Conservation (phyloP, 2,888 invertebrate species). For the Acronicta leporina region DNA sequence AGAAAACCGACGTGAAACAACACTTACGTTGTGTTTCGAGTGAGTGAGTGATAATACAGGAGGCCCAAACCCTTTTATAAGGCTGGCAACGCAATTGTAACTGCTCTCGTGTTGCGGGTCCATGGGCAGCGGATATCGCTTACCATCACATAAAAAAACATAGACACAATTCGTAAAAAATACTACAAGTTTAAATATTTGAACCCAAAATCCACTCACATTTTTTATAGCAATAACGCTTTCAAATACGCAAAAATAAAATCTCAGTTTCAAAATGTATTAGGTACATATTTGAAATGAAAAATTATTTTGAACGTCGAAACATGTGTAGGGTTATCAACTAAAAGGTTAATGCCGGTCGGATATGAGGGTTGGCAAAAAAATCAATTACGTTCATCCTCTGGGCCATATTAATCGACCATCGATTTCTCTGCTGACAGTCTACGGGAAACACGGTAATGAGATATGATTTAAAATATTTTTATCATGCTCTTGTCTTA, state of each 20-base stretch:
- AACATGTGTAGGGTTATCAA: conserved; percentile 47
- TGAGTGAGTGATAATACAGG: no score
- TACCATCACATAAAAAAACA: no score
- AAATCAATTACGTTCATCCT: conserved; percentile 65
- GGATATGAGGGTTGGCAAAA: conserved; percentile 54
- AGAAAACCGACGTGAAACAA: no score
- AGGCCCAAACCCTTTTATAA: no score
- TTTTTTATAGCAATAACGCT: conserved; percentile 23
- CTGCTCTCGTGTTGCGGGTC: no score
- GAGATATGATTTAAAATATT: conserved; percentile 57
- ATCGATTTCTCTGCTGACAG: conserved; percentile 59
- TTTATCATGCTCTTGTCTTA: conserved; percentile 41
- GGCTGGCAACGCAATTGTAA: no score
- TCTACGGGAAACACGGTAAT: conserved; percentile 47
- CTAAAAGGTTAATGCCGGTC: conserved; percentile 49
- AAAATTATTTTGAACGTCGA: conserved; percentile 42
- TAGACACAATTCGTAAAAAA: no score
- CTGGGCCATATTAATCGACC: conserved; percentile 60
- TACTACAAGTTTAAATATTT: conserved; percentile 2
- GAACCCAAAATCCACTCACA: conserved; percentile 12
- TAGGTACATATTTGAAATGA: conserved; percentile 41
- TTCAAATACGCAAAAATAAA: conserved; percentile 26
- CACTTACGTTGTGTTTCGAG: no score
- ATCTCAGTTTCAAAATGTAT: conserved; percentile 29
- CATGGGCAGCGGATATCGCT: no score